A percentile compares a stretch with the other conserved stretches of the same genome.
phyloP scores from a whole-genome alignment of 2,888 invertebrate genomes.

The Melinopterus prodromus region DNA sequence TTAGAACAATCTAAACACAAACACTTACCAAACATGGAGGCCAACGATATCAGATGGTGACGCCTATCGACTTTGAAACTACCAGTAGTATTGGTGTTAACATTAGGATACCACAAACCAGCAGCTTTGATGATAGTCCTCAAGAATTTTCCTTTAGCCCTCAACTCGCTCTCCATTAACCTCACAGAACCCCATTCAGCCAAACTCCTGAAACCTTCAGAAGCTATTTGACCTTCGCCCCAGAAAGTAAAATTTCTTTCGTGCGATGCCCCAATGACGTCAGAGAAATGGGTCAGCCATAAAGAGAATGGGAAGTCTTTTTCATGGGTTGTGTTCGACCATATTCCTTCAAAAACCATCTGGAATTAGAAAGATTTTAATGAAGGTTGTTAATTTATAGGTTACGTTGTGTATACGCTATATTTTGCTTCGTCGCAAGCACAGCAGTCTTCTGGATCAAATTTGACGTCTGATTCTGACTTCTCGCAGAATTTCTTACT shows the following conservation, averaged over 20 bases:
- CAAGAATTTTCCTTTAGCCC: constrained; percentile 78
- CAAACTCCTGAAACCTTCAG: constrained; percentile 83
- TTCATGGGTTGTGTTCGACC: constrained; percentile 96
- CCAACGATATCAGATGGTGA: constrained; percentile 86
- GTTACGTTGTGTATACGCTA: constrained; percentile 64
- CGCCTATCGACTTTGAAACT: constrained; percentile 84
- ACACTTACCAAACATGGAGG: constrained; percentile 81
- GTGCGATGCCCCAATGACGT: constrained; percentile 95
- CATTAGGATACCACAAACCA: constrained; percentile 89
- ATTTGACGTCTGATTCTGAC: constrained; percentile 69
- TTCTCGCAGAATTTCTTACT: constrained; percentile 83
- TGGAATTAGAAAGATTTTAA: constrained; percentile 50
- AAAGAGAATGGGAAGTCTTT: constrained; percentile 92
- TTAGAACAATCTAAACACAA: constrained; percentile 13
- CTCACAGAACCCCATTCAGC: constrained; percentile 93
- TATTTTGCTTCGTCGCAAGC: constrained; percentile 98
- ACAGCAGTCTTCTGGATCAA: constrained; percentile 76
- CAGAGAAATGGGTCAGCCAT: constrained; percentile 96
- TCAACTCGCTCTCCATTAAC: constrained; percentile 87
- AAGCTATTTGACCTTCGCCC: constrained; percentile 87
- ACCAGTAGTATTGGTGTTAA: constrained; percentile 83
- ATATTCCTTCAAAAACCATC: constrained; percentile 90
- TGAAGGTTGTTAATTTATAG: neutral
- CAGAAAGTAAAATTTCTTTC: constrained; percentile 89
- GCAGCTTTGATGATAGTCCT: constrained; percentile 89